Evolutionary conservation across 2,797 vertebrate genomes (phyloP), one percentile per base, ranked within the genome.

Genomic region (Lycodopsis pacificus): DNA sequence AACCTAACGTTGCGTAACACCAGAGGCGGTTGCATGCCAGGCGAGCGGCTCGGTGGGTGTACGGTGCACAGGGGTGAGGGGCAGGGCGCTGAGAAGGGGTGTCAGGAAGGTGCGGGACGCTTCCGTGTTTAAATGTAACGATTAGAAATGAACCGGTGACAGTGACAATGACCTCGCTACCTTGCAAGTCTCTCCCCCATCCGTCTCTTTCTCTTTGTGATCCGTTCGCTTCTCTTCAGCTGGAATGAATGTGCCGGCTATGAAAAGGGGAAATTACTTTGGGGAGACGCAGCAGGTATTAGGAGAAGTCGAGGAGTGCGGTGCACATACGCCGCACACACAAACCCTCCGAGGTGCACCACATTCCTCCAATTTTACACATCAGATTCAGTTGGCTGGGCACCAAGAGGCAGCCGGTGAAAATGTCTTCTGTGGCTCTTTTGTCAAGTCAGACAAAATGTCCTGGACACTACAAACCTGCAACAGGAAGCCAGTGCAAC

Each of bases 1-100:
- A 42, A 8, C 56, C 62, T 44, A 48, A 76, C n/a, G 59, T 86
- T 89, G 65, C 66, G 17, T 87, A 90, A 91, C 84, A 75, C 48
- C 7, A 1, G 65, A 77, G 70, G 62, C 7, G 11, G 56, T 80
- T 83, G 71, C 40, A 49, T 77, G 77, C 77, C 83, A 81, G 78
- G 78, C 54, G 80, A 84, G 80, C 4, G 10, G 36, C 44, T 77
- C 59, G 66, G 72, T 59, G 63, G 61, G 58, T 20, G 65, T 14
- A 36, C 34, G 20, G 44, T 30, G 25, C 34, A 46, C 14, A 53
- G 58, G 17, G 53, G 46, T 22, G 71, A 20, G 22, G 44, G 44
- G 38, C 19, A 4, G 65, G n/a, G 3, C 19, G 54, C 14, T 25
- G 20, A 61, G 40, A 56, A 30, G 17, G 20, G 32, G 32, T 53